Base-by-base conservation (phyloP, 1,140 invertebrate genomes). In the Aradophagus sp. region DNA sequence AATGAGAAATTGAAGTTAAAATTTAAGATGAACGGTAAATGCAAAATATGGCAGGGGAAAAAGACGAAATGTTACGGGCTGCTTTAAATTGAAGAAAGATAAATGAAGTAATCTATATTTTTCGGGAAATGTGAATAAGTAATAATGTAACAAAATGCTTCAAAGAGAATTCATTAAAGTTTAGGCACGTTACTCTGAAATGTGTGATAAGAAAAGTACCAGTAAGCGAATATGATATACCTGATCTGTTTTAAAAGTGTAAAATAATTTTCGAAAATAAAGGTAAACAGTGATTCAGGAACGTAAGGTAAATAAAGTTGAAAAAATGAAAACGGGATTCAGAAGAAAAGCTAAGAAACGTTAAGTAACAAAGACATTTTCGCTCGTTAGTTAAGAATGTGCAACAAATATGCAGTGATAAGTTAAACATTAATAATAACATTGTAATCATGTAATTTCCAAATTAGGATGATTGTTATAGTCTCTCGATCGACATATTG, bases 31-130 rank as follows among this genome's bases (percentile, higher is more conserved):
- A 29, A 41, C 68, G 73, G 65, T 56, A 29, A 52, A 75, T 73
- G 66, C 39, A 48, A 74, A 52, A 55, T 66, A 20, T 16, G 41
- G n/a, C n/a, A n/a, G n/a, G n/a, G n/a, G n/a, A n/a, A n/a, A n/a
- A n/a, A n/a, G n/a, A 61, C 41, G 52, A 29, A 56, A 41, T 74
- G 32, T 62, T 67, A 67, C 38, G 15, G 35, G 34, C 61, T 32
- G 63, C 47, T 61, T 74, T 71, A 68, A 71, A 76, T 53, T 66
- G 31, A 47, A 48, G 41, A 62, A 61, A 62, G 41, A 53, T 44
- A 72, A 70, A 76, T 56, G 62, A 70, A 71, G 42, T 61, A 70
- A 78, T 75, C 44, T 77, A 81, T 80, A 79, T 77, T 81, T 80
- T 80, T 77, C 47, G 42, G 69, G 38, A 72, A 50, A 45, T 50